Percentiles rank a stretch among this genome's conserved stretches.
These are phyloP conservation scores for Sarcophaga rosellei DNA, from an alignment of 2,888 invertebrate species.

Conservation along the genomic window DNA sequence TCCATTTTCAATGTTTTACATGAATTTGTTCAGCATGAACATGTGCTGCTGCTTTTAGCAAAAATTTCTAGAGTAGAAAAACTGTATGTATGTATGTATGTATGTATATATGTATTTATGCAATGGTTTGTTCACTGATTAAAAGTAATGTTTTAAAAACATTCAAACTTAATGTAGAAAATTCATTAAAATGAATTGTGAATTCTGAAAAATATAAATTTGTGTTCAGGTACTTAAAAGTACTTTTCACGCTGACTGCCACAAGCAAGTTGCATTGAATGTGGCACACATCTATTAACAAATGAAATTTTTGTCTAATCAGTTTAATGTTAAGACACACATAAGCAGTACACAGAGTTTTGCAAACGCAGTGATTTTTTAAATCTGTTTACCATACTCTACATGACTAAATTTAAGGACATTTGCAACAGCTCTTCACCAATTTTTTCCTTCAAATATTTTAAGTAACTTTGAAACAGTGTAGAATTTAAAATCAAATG, in stretches of 20 bases:
- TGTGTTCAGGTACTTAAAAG: neutral
- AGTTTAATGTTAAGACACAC: neutral
- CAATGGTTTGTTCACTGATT: too few species aligned
- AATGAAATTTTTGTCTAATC: slow-evolving; percentile 12
- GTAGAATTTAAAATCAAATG: too few species aligned
- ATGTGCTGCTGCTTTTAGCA: neutral
- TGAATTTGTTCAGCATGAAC: neutral
- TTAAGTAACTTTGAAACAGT: too few species aligned
- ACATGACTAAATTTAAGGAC: neutral
- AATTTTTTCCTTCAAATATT: too few species aligned
- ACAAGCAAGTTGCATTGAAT: neutral
- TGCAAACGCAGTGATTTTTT: neutral
- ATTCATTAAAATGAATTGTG: neutral
- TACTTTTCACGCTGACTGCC: neutral
- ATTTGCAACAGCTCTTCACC: neutral
- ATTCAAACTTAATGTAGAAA: too few species aligned
- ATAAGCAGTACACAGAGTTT: neutral
- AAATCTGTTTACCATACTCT: neutral
- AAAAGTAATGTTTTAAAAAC: too few species aligned
- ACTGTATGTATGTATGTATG: neutral
- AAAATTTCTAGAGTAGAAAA: slow-evolving; percentile 7
- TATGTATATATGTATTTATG: neutral
- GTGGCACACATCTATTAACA: slow-evolving; percentile 19
- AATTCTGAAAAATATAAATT: neutral
- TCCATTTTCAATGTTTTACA: neutral